phyloP scores from a whole-genome alignment of 2,797 vertebrate species.

The Fringilla coelebs region DNA sequence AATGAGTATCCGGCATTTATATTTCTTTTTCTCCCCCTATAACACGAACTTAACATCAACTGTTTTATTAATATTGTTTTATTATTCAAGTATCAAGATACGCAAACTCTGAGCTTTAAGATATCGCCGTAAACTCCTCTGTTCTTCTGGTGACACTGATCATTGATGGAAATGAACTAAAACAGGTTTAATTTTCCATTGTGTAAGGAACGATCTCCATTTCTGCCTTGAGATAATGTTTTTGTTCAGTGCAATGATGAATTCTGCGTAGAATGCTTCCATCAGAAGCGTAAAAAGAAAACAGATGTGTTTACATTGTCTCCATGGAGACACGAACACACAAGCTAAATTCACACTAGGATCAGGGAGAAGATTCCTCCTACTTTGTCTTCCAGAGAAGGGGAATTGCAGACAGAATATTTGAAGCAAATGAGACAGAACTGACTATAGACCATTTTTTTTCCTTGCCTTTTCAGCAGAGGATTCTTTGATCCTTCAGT shows the following conservation, averaged over 20 bases:
- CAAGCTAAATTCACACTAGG: conserved; percentile 29
- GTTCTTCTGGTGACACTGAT: background rate
- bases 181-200: background rate
- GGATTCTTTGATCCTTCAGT: background rate
- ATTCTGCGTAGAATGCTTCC: conserved; percentile 51
- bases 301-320: conserved; percentile 74
- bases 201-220: background rate
- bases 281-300: conserved; percentile 61
- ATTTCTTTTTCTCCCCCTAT: background rate
- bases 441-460: background rate
- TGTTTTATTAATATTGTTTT: background rate
- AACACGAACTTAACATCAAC: background rate
- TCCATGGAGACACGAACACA: conserved; percentile 71
- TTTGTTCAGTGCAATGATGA: conserved; percentile 1
- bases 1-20: background rate
- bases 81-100: background rate
- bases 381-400: conserved; percentile 58
- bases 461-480: background rate
- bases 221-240: conserved; percentile 19
- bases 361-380: background rate
- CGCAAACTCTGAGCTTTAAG: background rate
- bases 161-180: background rate
- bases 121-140: background rate
- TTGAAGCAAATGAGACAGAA: conserved; percentile 28
- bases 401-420: background rate